phyloP scores from a whole-genome alignment of 2,113 vertebrate genomes.

The Mionectes macconnelli region DNA sequence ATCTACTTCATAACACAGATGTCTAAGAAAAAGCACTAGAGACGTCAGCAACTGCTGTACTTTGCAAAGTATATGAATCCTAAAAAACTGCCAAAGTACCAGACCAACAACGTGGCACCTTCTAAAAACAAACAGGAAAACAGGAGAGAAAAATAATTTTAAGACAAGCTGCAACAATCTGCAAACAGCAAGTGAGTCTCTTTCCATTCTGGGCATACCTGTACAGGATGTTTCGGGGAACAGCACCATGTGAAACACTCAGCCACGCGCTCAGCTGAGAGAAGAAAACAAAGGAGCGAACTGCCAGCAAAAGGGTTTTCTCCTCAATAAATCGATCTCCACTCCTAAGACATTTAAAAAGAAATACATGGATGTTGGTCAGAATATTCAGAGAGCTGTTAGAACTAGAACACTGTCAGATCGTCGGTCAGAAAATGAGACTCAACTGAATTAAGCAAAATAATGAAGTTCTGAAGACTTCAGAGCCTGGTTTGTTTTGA shows the following conservation, averaged over 20 bases:
- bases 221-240: slow-evolving; percentile 97
- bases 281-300: slow-evolving; percentile 98
- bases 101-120: not conserved
- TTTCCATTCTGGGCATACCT: slow-evolving; percentile 74
- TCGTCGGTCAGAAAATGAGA: not conserved
- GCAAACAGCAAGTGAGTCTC: not conserved
- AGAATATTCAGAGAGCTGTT: not conserved
- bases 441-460: not conserved
- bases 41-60: not conserved
- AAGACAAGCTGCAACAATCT: not conserved
- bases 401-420: not conserved
- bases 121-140: not conserved
- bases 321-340: slow-evolving; percentile 95
- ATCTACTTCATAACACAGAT: not conserved
- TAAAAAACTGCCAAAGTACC: not conserved
- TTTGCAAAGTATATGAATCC: not conserved
- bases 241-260: slow-evolving; percentile 96
- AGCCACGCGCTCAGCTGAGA: slow-evolving; percentile 98
- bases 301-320: slow-evolving; percentile 92
- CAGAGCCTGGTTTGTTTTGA: not conserved
- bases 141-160: not conserved
- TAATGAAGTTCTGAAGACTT: not conserved
- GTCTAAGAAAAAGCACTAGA: not conserved
- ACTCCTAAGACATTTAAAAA: slow-evolving; percentile 74
- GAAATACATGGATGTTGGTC: not conserved